Percentiles rank a stretch among this genome's conserved stretches.
These are phyloP conservation scores for Diarsia dahlii DNA, from an alignment of 2,888 invertebrate genomes.

Conservation along the genomic window DNA sequence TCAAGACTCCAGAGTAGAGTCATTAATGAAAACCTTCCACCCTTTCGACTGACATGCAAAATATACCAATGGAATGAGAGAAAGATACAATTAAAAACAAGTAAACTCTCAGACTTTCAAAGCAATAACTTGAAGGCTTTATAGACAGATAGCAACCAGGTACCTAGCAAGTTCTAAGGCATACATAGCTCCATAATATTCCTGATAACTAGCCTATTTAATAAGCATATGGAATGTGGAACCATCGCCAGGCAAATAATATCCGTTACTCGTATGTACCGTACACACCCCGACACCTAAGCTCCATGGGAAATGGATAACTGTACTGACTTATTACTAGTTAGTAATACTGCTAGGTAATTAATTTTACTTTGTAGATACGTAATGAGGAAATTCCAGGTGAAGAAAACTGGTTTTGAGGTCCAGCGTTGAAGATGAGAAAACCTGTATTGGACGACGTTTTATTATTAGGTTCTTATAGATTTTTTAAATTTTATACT, in stretches of 20 bases:
- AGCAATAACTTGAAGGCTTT: slow-evolving; percentile 1
- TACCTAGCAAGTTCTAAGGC: neutral
- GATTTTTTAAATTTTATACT: slow-evolving; percentile 12
- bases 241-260: slow-evolving; percentile 2
- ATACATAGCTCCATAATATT: slow-evolving; percentile 32
- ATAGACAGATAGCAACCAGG: neutral
- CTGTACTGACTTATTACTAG: slow-evolving; percentile 39
- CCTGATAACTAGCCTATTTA: slow-evolving; percentile 25
- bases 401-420: slow-evolving; percentile 35
- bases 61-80: neutral
- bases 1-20: no score
- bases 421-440: slow-evolving; percentile 11
- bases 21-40: no score
- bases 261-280: slow-evolving; percentile 58
- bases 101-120: neutral
- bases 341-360: slow-evolving; percentile 19
- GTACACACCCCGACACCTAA: slow-evolving; percentile 47
- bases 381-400: slow-evolving; percentile 29
- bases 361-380: slow-evolving; percentile 41
- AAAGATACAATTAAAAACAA: slow-evolving; percentile 3
- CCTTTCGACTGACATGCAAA: neutral
- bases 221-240: slow-evolving; percentile 56
- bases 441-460: slow-evolving; percentile 28
- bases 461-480: neutral
- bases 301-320: slow-evolving; percentile 62